Evolutionary conservation across 2,113 vertebrate species (phyloP).

Genomic region (Erpornis zantholeuca): DNA sequence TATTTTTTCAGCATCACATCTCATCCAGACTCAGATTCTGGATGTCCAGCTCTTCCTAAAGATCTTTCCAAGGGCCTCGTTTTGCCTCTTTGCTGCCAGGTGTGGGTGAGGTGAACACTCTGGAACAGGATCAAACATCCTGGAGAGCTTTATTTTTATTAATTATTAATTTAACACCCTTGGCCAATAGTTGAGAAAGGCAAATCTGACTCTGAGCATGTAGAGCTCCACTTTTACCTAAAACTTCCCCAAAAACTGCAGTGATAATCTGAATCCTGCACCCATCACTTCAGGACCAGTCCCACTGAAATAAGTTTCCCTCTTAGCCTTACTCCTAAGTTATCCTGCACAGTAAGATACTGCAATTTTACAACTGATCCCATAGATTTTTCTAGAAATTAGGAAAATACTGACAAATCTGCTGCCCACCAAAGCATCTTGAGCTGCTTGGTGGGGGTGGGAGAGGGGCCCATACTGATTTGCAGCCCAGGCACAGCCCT

Average conservation of each 20-base stretch:
- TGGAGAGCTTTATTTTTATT: neutral
- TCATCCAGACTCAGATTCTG: neutral
- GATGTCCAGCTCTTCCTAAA: neutral
- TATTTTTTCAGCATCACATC: neutral
- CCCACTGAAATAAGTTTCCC: neutral
- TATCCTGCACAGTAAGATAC: neutral
- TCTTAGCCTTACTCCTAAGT: neutral
- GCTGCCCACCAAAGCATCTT: rapidly evolving
- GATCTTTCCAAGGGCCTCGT: neutral
- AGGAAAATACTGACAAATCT: neutral
- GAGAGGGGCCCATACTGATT: rapidly evolving
- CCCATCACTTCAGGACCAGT: neutral
- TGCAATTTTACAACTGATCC: neutral
- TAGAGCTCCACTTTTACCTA: neutral
- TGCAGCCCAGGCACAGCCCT: neutral
- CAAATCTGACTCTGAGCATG: neutral
- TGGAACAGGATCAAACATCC: neutral
- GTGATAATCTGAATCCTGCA: neutral
- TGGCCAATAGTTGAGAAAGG: neutral
- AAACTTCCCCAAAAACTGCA: neutral
- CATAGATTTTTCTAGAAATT: neutral
- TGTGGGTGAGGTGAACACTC: neutral
- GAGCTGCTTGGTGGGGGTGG: rapidly evolving
- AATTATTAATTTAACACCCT: neutral
- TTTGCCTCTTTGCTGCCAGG: neutral